Percentiles rank a stretch among this genome's conserved stretches.
These are phyloP conservation scores for Agonopterix alstromeriana DNA, from an alignment of 2,888 invertebrate genomes.

Conservation along the genomic window DNA sequence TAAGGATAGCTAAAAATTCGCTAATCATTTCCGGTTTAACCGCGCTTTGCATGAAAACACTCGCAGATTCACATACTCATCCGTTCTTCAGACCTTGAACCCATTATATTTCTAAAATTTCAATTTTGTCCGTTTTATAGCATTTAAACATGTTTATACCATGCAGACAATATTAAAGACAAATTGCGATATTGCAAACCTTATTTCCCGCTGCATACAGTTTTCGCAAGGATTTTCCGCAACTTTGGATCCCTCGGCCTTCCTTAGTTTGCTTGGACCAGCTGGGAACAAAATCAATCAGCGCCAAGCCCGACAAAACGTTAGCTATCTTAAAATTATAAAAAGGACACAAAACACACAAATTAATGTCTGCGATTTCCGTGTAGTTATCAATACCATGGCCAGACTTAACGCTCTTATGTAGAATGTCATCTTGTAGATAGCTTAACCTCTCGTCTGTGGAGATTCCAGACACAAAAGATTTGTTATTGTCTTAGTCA, in stretches of 20 bases:
- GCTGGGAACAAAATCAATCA: constrained; percentile 66
- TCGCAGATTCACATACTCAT: constrained; percentile 3
- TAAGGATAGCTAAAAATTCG: constrained; percentile 6
- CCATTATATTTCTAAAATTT: background rate
- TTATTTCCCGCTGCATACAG: constrained; percentile 47
- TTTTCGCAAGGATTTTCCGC: constrained; percentile 39
- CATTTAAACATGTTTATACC: constrained; percentile 12
- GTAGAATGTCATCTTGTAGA: too few relatives aligned
- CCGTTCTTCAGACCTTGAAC: background rate
- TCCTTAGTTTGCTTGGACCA: constrained; percentile 50
- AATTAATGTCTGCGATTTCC: too few relatives aligned
- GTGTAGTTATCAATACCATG: too few relatives aligned
- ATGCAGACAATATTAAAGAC: constrained; percentile 35
- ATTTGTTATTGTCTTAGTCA: too few relatives aligned
- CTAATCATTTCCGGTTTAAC: constrained; percentile 1
- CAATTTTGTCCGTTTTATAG: background rate
- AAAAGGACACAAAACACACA: background rate
- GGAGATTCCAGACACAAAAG: too few relatives aligned
- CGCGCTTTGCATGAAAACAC: constrained; percentile 7
- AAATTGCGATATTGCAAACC: constrained; percentile 52
- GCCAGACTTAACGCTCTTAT: too few relatives aligned
- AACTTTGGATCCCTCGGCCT: constrained; percentile 30
- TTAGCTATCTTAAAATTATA: constrained; percentile 24
- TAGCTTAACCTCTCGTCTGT: too few relatives aligned
- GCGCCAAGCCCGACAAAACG: constrained; percentile 56